A percentile compares a stretch with the other conserved stretches of the same genome.
These are phyloP conservation scores for Cephus runcator DNA, from an alignment of 2,888 invertebrate species.

Conservation along the genomic window DNA sequence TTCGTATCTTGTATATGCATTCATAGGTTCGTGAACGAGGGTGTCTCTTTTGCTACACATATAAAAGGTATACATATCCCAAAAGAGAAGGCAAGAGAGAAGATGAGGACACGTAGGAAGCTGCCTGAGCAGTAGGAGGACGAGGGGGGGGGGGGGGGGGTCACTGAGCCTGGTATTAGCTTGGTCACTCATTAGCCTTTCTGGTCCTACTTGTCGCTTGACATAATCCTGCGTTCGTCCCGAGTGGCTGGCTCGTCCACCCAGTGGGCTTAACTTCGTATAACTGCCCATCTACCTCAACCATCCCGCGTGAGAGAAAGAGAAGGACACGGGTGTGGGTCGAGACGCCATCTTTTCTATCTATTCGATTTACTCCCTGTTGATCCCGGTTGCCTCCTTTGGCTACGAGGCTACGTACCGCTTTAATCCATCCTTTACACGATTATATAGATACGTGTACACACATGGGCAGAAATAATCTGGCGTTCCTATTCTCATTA, in stretches of 20 bases:
- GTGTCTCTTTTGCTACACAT: slow-evolving; percentile 9
- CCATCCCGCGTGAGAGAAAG: background rate
- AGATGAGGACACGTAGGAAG: background rate
- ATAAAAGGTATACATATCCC: background rate
- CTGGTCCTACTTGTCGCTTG: slow-evolving; percentile 50
- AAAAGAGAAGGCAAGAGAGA: background rate
- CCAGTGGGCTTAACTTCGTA: slow-evolving; percentile 38
- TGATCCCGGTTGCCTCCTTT: background rate
- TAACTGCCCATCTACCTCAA: slow-evolving; percentile 10
- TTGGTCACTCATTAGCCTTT: slow-evolving; percentile 52
- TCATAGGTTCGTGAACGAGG: slow-evolving; percentile 42
- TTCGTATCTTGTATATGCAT: slow-evolving; percentile 61
- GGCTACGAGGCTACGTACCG: slow-evolving; percentile 1
- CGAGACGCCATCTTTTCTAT: slow-evolving; percentile 8
- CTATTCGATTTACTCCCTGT: background rate
- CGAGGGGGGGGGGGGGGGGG: background rate
- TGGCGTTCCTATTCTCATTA: background rate
- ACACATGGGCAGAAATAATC: background rate
- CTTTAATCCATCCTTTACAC: slow-evolving; percentile 6
- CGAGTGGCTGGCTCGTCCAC: slow-evolving; percentile 12
- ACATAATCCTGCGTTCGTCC: slow-evolving; percentile 47
- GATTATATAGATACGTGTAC: background rate
- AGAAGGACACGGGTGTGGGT: background rate
- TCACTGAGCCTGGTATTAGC: slow-evolving; percentile 42
- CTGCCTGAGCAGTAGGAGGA: background rate